Evolutionary conservation across 53 echinoderm and acorn worm genomes (phyloP), one percentile per base, ranked within the genome.

Genomic region (Crossaster papposus): DNA sequence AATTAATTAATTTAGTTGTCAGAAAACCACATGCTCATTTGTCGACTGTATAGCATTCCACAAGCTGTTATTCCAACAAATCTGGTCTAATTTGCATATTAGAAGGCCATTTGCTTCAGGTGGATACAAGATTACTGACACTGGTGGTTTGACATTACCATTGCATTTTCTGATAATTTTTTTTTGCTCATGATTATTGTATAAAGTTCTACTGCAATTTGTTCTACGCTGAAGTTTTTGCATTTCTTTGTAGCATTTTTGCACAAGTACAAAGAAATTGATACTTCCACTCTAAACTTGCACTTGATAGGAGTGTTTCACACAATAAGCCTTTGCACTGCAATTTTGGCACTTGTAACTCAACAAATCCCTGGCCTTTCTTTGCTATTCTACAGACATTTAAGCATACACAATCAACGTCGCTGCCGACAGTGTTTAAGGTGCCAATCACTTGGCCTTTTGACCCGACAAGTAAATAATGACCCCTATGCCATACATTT

Each of bases 401-500:
- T 87, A 87, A 77, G 54, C 87, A 77, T 58, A 63, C 77, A 87
- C 87, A 87, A 87, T 87, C 77, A 72, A 17, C 6, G 35, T 11
- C 77, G 24, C 33, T 36, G 77, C 52, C 23, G 30, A 85, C 72
- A 85, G 72, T 72, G 30, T 73, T 87, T 29, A 24, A 77, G 35
- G 87, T 87, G 87, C 64, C 87, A 87, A 87, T 87, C 87, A 87
- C 64, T 35, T 33, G 75, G 38, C 77, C 87, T 76, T 77, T 77
- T 87, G 87, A 76, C 87, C 87, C 87, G 23, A 34, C 87, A 76
- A 65, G 87, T 87, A 76, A 87, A 87, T 87, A 87, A 77, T 87
- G 87, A 87, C 77, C 87, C 63, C 62, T 75, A 20, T 37, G n/a
- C 72, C 29, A 37, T 75, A 15, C 87, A 55, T 77, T 87, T 77